Base-by-base conservation (phyloP, 2,113 vertebrate genomes). In the Craseonycteris thonglongyai region DNA sequence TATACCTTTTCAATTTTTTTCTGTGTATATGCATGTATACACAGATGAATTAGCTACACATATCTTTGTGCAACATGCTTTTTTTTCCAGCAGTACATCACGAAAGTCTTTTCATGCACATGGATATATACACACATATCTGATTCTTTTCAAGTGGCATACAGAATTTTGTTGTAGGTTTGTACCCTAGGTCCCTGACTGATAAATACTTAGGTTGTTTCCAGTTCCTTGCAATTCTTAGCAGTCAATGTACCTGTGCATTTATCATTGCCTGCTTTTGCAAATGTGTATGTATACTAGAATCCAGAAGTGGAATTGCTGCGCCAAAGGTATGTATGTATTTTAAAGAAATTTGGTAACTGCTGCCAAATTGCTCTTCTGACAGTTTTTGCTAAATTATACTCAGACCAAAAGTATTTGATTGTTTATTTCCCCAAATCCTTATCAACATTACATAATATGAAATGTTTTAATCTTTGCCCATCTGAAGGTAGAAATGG, bases 151-250 rank as follows among this genome's bases (percentile, higher is more conserved):
- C 83, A 91, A 35, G 11, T 74, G 1, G 74, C 91, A 1, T 82
- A 22, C 7, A 94, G 63, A 90, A 58, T 92, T 90, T 78, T 95
- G n/a, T 90, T 90, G 10, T 69, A 71, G 54, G 74, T 61, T 78
- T 88, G 45, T 72, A 54, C 49, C 10, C 4, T 81, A 74, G 33
- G 13, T 63, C n/a, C 8, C 30, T 74, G 40, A 85, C 65, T 54
- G 54, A 66, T 81, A 33, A 94, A 85, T 95, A 59, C 89, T 87
- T 89, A 88, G 30, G 15, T 87, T 93, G 16, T 80, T 94, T 74
- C 33, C 24, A 82, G 4, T 72, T 71, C 78, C 69, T 86, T 79
- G 26, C 28, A 79, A 12, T 90, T 76, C 79, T 65, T 82, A 89
- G 28, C 2, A 76, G 33, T 75, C 68, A 51, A 68, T 90, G 14